These are phyloP conservation scores for Pelosia muscerda DNA, from an alignment of 2,888 invertebrate species.

Conservation along the genomic window DNA sequence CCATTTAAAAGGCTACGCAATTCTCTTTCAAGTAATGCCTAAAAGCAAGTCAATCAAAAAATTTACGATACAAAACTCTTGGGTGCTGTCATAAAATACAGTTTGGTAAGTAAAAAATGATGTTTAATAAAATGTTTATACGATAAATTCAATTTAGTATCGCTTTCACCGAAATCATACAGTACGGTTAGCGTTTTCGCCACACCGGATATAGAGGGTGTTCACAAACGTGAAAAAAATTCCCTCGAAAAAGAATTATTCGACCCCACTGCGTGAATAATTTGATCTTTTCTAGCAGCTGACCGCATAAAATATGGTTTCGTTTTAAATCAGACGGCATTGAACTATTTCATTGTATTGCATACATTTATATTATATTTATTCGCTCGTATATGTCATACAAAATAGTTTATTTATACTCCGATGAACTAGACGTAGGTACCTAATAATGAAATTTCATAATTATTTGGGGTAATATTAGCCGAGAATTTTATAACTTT, in stretches of 20 bases:
- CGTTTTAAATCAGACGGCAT: slow-evolving; percentile 14
- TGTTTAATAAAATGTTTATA: slow-evolving; percentile 11
- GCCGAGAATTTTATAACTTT: no score
- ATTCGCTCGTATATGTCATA: background rate
- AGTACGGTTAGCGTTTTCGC: slow-evolving; percentile 14
- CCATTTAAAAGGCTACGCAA: background rate
- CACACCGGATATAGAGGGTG: slow-evolving; percentile 41
- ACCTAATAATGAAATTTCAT: no score
- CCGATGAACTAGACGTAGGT: no score
- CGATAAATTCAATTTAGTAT: slow-evolving; percentile 10
- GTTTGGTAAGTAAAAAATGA: slow-evolving; percentile 11
- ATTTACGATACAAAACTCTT: background rate
- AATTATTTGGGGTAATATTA: no score
- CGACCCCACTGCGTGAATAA: slow-evolving; percentile 41
- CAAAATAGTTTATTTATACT: background rate
- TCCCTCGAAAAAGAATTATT: slow-evolving; percentile 36
- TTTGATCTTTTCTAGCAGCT: slow-evolving; percentile 46
- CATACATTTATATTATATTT: background rate
- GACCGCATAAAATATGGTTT: slow-evolving; percentile 22
- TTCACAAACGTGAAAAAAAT: slow-evolving; percentile 49
- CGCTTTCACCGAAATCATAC: slow-evolving; percentile 9
- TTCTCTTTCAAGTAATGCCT: background rate
- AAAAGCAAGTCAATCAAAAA: slow-evolving; percentile 2
- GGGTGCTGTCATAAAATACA: slow-evolving; percentile 1
- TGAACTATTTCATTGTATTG: background rate